phyloP scores from a whole-genome alignment of 2,888 invertebrate species.

The Pogonocherus hispidulus region DNA sequence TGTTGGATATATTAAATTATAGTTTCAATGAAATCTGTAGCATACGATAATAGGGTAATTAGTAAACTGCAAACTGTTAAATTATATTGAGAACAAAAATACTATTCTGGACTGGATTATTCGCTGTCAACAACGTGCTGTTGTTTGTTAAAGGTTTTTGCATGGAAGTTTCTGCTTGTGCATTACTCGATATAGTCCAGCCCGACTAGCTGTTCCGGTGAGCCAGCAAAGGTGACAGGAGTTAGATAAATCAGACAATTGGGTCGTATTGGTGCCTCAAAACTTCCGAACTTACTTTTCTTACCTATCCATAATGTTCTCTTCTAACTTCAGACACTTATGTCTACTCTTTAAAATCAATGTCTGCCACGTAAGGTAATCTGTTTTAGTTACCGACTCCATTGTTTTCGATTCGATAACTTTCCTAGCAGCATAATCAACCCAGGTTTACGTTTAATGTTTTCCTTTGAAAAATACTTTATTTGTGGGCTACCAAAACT shows the following conservation, averaged over 20 bases:
- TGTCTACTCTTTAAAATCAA: constrained; percentile 59
- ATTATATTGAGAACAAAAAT: background rate
- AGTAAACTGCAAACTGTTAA: background rate
- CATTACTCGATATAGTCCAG: constrained; percentile 39
- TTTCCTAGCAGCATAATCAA: constrained; percentile 45
- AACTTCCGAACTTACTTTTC: constrained; percentile 56
- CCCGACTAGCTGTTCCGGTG: constrained; percentile 56
- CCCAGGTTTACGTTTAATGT: constrained; percentile 16
- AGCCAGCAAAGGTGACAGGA: constrained; percentile 34
- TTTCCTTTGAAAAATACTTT: constrained; percentile 8
- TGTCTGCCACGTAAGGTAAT: constrained; percentile 48
- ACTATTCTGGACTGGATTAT: constrained; percentile 36
- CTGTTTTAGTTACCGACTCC: constrained; percentile 45
- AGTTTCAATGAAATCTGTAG: no score
- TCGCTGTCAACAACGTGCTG: constrained; percentile 38
- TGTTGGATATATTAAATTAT: no score
- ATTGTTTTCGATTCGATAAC: constrained; percentile 42
- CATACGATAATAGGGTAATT: no score
- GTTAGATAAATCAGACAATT: constrained; percentile 64
- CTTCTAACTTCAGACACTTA: constrained; percentile 57
- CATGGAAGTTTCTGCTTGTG: constrained; percentile 40
- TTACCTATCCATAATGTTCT: constrained; percentile 55
- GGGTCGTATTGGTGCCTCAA: constrained; percentile 61
- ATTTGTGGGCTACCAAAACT: background rate
- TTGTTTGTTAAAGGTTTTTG: constrained; percentile 44